Evolutionary conservation across 2,888 invertebrate species (phyloP).

Genomic region (Drosophila antonietae): DNA sequence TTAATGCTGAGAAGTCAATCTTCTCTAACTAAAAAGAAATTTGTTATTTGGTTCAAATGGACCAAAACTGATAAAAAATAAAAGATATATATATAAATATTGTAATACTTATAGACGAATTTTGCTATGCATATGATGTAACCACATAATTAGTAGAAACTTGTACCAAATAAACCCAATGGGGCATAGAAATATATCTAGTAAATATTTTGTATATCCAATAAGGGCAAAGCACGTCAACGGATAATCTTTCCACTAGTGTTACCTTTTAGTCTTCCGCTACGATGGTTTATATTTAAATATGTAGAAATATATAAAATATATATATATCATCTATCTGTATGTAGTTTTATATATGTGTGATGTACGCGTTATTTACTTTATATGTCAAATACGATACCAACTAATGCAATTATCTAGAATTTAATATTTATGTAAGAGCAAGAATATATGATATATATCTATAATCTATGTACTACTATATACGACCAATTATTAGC

Average conservation of each 20-base stretch:
- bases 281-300: conserved; percentile 53
- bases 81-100: background rate
- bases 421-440: conserved; percentile 44
- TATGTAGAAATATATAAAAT: background rate
- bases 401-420: conserved; percentile 76
- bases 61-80: conserved; percentile 19
- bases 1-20: conserved; percentile 28
- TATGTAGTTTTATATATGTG: conserved; percentile 56
- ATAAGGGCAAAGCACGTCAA: conserved; percentile 49
- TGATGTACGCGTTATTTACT: conserved; percentile 74
- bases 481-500: conserved; percentile 67
- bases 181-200: conserved; percentile 2
- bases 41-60: conserved; percentile 23
- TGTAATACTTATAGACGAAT: conserved; percentile 37
- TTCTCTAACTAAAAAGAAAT: conserved; percentile 27
- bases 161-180: conserved; percentile 21
- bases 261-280: conserved; percentile 79
- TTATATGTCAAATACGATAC: conserved; percentile 55
- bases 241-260: conserved; percentile 77
- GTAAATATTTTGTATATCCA: conserved; percentile 25
- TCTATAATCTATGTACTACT: conserved; percentile 9
- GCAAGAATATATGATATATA: conserved; percentile 12
- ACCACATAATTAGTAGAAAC: conserved; percentile 29
- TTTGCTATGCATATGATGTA: conserved; percentile 41
- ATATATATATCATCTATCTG: conserved; percentile 23